Percentiles rank a stretch among this genome's conserved stretches.
Evolutionary conservation across 2,797 vertebrate species (phyloP).

Genomic region (Scarus forsteni): DNA sequence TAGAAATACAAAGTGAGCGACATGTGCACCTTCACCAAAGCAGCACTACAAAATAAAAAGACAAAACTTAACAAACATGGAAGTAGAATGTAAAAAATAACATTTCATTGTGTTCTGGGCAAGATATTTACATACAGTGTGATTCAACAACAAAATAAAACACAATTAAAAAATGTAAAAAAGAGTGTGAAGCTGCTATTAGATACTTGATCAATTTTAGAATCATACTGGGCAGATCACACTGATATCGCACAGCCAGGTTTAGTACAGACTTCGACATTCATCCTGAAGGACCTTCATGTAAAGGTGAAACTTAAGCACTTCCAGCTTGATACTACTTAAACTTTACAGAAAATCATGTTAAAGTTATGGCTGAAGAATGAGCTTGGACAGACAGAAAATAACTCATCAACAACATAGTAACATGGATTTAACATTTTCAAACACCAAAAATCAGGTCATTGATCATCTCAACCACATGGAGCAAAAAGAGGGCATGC

Average conservation of each 20-base stretch:
- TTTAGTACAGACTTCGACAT: constrained; percentile 73
- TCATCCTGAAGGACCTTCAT: constrained; percentile 75
- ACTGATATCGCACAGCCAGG: constrained; percentile 55
- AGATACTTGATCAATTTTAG: constrained; percentile 67
- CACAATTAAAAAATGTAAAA: constrained; percentile 12
- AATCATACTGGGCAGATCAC: constrained; percentile 48
- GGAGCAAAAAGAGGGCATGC: constrained; percentile 62
- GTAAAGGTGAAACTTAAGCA: constrained; percentile 38
- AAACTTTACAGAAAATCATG: constrained; percentile 32
- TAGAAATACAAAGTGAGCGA: constrained; percentile 62
- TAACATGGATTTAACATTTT: constrained; percentile 41
- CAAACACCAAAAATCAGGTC: constrained; percentile 45
- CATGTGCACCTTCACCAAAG: constrained; percentile 65
- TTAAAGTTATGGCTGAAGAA: constrained; percentile 42
- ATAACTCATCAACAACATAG: constrained; percentile 27
- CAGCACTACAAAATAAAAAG: constrained; percentile 57
- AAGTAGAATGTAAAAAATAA: constrained; percentile 28
- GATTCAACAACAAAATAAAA: constrained; percentile 17
- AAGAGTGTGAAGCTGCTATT: constrained; percentile 77
- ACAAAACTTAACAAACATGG: constrained; percentile 36
- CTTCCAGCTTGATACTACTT: constrained; percentile 11
- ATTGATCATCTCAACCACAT: constrained; percentile 54
- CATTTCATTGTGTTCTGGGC: neutral
- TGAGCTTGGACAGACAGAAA: constrained; percentile 45
- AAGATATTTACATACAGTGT: constrained; percentile 44